A percentile compares a stretch with the other conserved stretches of the same genome.
phyloP scores from a whole-genome alignment of 2,888 invertebrate species.

The Penaeus monodon region DNA sequence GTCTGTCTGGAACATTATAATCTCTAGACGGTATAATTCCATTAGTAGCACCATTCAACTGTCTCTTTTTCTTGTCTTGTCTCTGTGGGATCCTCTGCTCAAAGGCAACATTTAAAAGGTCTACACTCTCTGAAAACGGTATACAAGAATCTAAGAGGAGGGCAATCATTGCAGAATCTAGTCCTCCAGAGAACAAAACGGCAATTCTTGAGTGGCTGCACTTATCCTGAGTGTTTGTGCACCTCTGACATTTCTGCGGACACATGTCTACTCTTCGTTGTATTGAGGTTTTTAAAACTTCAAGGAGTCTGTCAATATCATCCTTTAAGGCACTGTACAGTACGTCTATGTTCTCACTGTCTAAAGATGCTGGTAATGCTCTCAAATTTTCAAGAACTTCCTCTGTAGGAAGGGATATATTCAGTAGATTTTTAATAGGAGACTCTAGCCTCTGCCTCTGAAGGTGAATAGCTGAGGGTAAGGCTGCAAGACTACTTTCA shows the following conservation, averaged over 20 bases:
- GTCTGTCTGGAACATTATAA: conserved; percentile 83
- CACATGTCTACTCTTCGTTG: conserved; percentile 66
- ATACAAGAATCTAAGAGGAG: conserved; percentile 81
- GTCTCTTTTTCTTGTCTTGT: not conserved
- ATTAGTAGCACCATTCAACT: not conserved
- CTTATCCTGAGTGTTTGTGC: conserved; percentile 24
- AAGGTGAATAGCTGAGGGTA: conserved; percentile 10
- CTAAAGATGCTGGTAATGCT: conserved; percentile 23
- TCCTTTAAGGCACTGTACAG: conserved; percentile 7
- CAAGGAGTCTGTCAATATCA: conserved; percentile 26
- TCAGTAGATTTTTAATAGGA: conserved; percentile 22
- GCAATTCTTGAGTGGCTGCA: conserved; percentile 80
- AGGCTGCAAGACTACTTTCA: not conserved
- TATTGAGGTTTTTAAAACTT: conserved; percentile 68
- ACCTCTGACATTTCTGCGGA: conserved; percentile 57
- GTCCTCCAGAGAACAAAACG: conserved; percentile 93
- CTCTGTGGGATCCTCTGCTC: conserved; percentile 68
- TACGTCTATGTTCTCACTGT: conserved; percentile 4
- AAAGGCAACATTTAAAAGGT: conserved; percentile 96
- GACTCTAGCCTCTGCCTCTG: conserved; percentile 21
- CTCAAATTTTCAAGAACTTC: conserved; percentile 17
- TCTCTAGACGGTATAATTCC: conserved; percentile 64
- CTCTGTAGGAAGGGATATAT: conserved; percentile 40
- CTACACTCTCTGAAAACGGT: conserved; percentile 79
- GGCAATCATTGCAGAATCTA: conserved; percentile 94